Base-by-base conservation (phyloP, 2,113 vertebrate species). In the Corydoras maculifer region DNA sequence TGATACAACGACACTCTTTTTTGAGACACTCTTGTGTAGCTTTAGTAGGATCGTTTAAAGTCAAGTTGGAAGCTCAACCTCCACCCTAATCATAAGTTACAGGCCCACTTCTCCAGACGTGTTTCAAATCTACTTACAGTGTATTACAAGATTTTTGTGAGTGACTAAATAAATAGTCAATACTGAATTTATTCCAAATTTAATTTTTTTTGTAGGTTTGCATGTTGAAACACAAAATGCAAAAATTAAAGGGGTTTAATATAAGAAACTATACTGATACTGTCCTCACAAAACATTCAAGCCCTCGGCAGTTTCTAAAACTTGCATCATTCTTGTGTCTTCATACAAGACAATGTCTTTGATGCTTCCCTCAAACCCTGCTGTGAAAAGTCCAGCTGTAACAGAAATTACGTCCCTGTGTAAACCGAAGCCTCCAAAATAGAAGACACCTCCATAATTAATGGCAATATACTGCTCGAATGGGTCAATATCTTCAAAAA, bases 391-490 rank as follows among this genome's bases (percentile, higher is more conserved):
- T 4, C 88, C 90, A 18, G 75, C 77, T 10, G 91, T 94, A 68
- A 92, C 85, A 2, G 6, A 32, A 0, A 77, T 81, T 43, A 92
- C 69, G 55, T 90, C 79, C 73, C 81, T 87, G 73, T 86, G 68
- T 30, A 91, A 81, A 83, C 93, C 92, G 85, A 96, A 94, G 0
- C 92, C 91, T 25, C 93, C 92, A 48, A 94, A 88, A 81, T 94
- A 97, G 79, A 83, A 82, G 77, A 86, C 81, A 4, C 88, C 90
- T 6, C 86, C 86, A 0, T 93, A 91, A 79, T 96, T 92, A 54
- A 95, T 80, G 72, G 91, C 90, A 65, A 91, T 82, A 7, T 92
- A 92, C 62, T 82, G 89, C 85, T 89, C 92, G 18, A 85, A 82
- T 3, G 90, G 90, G 68, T 95, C 92, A 74, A 85, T 71, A 31